phyloP scores from a whole-genome alignment of 2,113 vertebrate genomes.

The Hippocampus guttulatus region DNA sequence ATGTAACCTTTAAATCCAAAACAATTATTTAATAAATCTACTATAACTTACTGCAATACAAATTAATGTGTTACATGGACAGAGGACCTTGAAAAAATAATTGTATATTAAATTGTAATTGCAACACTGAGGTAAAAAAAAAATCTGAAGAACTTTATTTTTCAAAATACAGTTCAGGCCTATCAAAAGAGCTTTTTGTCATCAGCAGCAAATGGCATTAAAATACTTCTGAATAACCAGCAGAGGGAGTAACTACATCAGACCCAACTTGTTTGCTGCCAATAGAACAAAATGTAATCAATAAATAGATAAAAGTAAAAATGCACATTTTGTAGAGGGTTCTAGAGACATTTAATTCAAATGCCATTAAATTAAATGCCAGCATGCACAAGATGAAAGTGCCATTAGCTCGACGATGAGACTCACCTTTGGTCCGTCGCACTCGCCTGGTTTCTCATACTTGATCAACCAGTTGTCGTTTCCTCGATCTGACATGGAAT shows the following conservation, averaged over 20 bases:
- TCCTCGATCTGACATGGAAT: slow-evolving; percentile 80
- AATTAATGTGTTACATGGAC: too few relatives aligned
- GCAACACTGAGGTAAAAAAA: too few relatives aligned
- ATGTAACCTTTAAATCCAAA: too few relatives aligned
- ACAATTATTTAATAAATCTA: too few relatives aligned
- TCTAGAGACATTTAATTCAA: background rate
- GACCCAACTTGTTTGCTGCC: background rate
- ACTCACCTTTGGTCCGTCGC: slow-evolving; percentile 74
- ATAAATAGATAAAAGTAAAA: background rate
- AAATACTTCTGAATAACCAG: background rate
- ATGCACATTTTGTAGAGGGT: background rate
- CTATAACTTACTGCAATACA: too few relatives aligned
- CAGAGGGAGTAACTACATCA: background rate
- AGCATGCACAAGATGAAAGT: background rate
- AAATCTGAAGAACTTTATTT: too few relatives aligned
- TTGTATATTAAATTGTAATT: too few relatives aligned
- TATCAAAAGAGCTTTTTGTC: background rate
- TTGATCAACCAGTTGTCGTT: slow-evolving; percentile 97
- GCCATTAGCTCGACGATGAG: background rate
- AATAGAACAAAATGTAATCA: background rate
- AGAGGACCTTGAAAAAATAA: too few relatives aligned
- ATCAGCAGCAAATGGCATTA: background rate
- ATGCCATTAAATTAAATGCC: background rate
- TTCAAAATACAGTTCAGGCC: too few relatives aligned
- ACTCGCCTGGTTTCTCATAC: slow-evolving; percentile 81